A percentile compares a stretch with the other conserved stretches of the same genome.
These are phyloP conservation scores for Hydractinia symbiolongicarpus DNA, from an alignment of 30 jellyfish, hydroid and myxozoan genomes.

Conservation along the genomic window DNA sequence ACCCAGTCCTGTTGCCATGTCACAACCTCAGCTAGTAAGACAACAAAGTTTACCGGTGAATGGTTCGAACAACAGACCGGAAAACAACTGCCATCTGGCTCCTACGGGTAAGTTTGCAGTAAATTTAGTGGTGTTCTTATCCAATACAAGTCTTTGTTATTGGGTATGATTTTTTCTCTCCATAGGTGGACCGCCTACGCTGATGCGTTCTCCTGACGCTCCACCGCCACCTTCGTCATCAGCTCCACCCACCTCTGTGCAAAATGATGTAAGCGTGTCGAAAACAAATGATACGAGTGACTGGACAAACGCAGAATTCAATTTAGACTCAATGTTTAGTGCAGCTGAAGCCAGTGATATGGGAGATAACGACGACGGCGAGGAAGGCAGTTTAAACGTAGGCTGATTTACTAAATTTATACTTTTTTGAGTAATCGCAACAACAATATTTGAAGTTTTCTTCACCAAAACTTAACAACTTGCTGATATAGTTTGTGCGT, in stretches of 20 bases:
- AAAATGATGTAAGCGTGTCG: not conserved
- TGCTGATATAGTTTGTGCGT: not conserved
- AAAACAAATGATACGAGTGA: slow-evolving; percentile 24
- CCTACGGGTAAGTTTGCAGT: slow-evolving; percentile 11
- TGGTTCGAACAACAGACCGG: slow-evolving; percentile 23
- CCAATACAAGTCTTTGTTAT: not conserved
- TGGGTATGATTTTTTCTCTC: not conserved
- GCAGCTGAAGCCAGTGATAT: slow-evolving; percentile 43
- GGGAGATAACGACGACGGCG: slow-evolving; percentile 37
- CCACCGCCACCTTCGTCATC: slow-evolving; percentile 48
- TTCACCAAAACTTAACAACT: not conserved
- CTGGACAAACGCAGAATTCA: slow-evolving; percentile 58
- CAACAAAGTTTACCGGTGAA: slow-evolving; percentile 62
- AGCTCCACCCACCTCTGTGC: not conserved
- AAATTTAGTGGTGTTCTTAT: not conserved
- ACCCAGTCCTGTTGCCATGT: slow-evolving; percentile 32
- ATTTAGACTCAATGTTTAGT: slow-evolving; percentile 61
- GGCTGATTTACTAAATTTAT: not conserved
- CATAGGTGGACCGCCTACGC: slow-evolving; percentile 39
- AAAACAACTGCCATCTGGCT: slow-evolving; percentile 20
- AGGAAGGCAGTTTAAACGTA: slow-evolving; percentile 82
- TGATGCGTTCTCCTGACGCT: slow-evolving; percentile 74
- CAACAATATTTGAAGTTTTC: not conserved
- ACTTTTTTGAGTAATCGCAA: too few species aligned
- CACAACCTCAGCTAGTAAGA: slow-evolving; percentile 76